phyloP scores from a whole-genome alignment of 2,113 vertebrate species.

The Lates calcarifer region DNA sequence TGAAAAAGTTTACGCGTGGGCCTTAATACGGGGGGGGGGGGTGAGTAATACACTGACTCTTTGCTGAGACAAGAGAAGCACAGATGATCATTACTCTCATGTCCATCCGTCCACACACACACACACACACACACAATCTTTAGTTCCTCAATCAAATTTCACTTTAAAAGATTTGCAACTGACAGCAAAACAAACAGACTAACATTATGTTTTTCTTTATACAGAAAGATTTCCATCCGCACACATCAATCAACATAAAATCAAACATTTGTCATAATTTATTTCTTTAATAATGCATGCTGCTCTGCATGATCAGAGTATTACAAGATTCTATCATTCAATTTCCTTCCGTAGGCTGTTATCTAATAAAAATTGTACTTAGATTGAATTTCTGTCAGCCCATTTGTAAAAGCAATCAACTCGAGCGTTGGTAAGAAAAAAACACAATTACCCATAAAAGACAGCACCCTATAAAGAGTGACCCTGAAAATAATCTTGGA shows the following conservation, averaged over 20 bases:
- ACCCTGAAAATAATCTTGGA: constrained; percentile 47
- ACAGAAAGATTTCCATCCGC: constrained; percentile 3
- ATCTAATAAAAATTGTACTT: constrained; percentile 47
- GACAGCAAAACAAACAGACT: constrained; percentile 2
- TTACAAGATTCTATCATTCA: constrained; percentile 55
- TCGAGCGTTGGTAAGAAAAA: constrained; percentile 17
- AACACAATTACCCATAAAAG: constrained; percentile 68
- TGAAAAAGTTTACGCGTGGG: constrained; percentile 38
- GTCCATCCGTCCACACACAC: too few species aligned
- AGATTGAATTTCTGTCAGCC: constrained; percentile 54
- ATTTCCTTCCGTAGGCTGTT: constrained; percentile 12
- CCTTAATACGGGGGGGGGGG: too few species aligned
- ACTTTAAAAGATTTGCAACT: background rate
- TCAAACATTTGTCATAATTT: constrained; percentile 34
- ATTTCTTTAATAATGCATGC: constrained; percentile 47
- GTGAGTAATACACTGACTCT: constrained; percentile 48
- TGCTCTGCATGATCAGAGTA: constrained; percentile 43
- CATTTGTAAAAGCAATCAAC: constrained; percentile 73
- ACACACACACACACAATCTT: background rate
- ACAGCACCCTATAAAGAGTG: constrained; percentile 27
- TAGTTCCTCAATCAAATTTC: constrained; percentile 11
- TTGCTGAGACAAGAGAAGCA: constrained; percentile 16
- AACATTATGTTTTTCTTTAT: background rate
- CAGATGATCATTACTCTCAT: too few species aligned
- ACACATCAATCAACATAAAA: constrained; percentile 40